A percentile compares a stretch with the other conserved stretches of the same genome.
phyloP scores from a whole-genome alignment of 2,888 invertebrate genomes.

The Xestoiulus laeticollis region DNA sequence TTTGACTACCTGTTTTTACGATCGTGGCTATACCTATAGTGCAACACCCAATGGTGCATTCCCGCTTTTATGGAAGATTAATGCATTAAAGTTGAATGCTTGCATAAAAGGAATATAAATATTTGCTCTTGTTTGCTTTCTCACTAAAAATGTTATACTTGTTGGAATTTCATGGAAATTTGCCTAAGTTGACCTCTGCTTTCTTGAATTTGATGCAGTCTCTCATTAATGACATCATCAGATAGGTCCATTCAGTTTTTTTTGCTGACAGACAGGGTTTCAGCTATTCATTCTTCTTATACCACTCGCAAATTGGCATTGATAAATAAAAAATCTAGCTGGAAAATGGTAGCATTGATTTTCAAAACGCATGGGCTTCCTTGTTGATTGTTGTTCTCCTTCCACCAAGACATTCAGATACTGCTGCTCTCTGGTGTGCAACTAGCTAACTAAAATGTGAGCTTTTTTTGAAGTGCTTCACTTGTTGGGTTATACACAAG shows the following conservation, averaged over 20 bases:
- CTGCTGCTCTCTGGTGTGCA: background rate
- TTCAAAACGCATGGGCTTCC: background rate
- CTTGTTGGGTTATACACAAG: too few relatives aligned
- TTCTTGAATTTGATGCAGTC: background rate
- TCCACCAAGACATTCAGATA: background rate
- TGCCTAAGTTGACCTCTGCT: background rate
- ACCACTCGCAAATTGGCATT: background rate
- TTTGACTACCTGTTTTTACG: background rate
- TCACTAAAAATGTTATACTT: background rate
- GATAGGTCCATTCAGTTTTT: background rate
- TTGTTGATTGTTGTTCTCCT: background rate
- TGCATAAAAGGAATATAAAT: background rate
- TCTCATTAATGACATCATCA: background rate
- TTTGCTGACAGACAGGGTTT: background rate
- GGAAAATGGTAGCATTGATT: background rate
- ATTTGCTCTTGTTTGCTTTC: background rate
- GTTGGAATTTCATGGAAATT: background rate
- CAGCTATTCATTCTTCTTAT: too few relatives aligned
- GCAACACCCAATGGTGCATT: background rate
- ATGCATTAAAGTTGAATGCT: background rate
- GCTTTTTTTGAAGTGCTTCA: background rate
- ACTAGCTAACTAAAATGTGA: background rate
- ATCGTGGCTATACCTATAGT: background rate
- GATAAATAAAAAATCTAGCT: background rate
- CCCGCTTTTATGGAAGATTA: background rate